Percentiles rank a stretch among this genome's conserved stretches.
phyloP scores from a whole-genome alignment of 2,888 invertebrate genomes.

The Drosophila robusta region DNA sequence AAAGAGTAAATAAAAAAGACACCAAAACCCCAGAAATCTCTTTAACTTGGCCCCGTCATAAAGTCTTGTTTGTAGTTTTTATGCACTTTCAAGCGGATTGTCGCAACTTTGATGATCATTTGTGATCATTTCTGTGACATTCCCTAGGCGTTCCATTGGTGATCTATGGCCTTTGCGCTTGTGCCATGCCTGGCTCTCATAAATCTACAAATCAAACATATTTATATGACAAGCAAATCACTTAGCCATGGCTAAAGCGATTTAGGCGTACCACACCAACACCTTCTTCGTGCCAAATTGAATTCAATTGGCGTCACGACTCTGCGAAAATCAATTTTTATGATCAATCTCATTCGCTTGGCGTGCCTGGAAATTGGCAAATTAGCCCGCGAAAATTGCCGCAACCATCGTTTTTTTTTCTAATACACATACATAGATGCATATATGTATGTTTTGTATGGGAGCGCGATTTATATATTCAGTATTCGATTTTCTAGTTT shows the following conservation, averaged over 20 bases:
- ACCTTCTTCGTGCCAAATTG: conserved; percentile 66
- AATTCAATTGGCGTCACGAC: conserved; percentile 78
- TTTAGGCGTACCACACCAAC: conserved; percentile 58
- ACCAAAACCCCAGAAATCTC: conserved; percentile 3
- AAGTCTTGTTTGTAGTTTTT: conserved; percentile 35
- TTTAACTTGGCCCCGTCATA: conserved; percentile 22
- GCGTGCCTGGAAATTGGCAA: conserved; percentile 73
- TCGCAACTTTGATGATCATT: conserved; percentile 26
- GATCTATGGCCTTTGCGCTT: conserved; percentile 50
- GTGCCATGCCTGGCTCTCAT: conserved; percentile 38
- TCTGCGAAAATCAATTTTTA: conserved; percentile 73
- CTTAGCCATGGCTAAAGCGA: conserved; percentile 37
- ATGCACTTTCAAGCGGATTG: conserved; percentile 47
- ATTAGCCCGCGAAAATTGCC: conserved; percentile 68
- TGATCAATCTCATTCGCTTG: conserved; percentile 71
- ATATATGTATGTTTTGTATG: conserved; percentile 18
- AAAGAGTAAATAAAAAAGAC: not conserved
- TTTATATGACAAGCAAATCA: conserved; percentile 79
- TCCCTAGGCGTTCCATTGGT: conserved; percentile 33
- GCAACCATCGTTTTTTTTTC: conserved; percentile 28
- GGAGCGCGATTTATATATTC: conserved; percentile 61
- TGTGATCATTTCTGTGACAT: conserved; percentile 42
- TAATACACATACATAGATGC: conserved; percentile 9
- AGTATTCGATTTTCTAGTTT: conserved; percentile 19
- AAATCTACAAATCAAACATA: conserved; percentile 75